Base-by-base conservation (phyloP, 1,140 invertebrate genomes). In the Dufourea novaeangliae region DNA sequence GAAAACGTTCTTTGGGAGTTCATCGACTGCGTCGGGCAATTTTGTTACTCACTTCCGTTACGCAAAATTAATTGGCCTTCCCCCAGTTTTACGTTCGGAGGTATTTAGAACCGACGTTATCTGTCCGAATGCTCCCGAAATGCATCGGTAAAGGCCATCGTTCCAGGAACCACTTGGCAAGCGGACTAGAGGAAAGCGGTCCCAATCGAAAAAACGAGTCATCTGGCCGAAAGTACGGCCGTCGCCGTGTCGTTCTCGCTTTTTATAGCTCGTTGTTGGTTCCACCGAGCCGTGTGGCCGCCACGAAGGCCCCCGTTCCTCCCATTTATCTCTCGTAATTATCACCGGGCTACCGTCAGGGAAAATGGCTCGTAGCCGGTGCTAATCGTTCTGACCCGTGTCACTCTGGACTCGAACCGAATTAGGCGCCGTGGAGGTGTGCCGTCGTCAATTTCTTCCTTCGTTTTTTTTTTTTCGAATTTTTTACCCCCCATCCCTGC, bases 321-420 rank as follows among this genome's bases (percentile, higher is more conserved):
- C 59, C 61, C 39, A 41, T 70, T 77, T 69, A 82, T 70, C 66
- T 82, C 17, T 25, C 37, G 27, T 64, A 78, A 85, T 83, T 80
- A 68, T 74, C 76, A n/a, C 20, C 25, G 37, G n/a, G 57, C 63
- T 74, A 68, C 63, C 46, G 46, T 50, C 29, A 12, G 20, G 37
- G 25, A 59, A 70, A 76, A 67, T 22, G 39, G 29, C 25, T 44
- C 44, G 29, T 25, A 54, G 62, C 29, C 46, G 27, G 52, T 25
- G 8, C 27, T 22, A 22, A 70, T 66, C 41, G 20, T 1, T 27
- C 20, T 1, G 29, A 27, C 32, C 39, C 44, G 25, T 34, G 54
- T 57, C 11, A 44, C 37, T 22, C 3, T 14, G 14, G 50, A 73
- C 39, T 20, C 68, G 46, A 8, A 8, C 20, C 10, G 8, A 5